Base-by-base conservation (phyloP, 2,888 invertebrate genomes). In the Pterobdella sp. region DNA sequence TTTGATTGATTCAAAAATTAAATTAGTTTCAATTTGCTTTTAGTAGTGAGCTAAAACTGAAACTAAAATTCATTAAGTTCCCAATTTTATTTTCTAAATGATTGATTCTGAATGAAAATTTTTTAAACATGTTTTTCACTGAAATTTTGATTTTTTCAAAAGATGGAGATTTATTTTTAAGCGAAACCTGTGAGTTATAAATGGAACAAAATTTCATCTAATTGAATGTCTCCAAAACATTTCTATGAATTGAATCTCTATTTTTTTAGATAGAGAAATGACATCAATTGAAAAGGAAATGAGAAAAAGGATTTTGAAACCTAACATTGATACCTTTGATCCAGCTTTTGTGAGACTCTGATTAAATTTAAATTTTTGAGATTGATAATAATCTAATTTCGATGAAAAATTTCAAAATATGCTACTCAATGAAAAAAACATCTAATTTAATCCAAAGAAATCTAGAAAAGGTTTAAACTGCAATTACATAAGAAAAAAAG, bases 71-170 rank as follows among this genome's bases (percentile, higher is more conserved):
- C n/a, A n/a, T n/a, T n/a, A n/a, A n/a, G n/a, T n/a, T n/a, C n/a
- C n/a, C n/a, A n/a, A n/a, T n/a, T n/a, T n/a, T n/a, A n/a, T n/a
- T n/a, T n/a, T n/a, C n/a, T n/a, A n/a, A n/a, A n/a, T n/a, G n/a
- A n/a, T n/a, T n/a, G n/a, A n/a, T n/a, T n/a, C n/a, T n/a, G n/a
- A n/a, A n/a, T n/a, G n/a, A n/a, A n/a, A n/a, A n/a, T n/a, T n/a
- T n/a, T n/a, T n/a, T n/a, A n/a, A 26, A n/a, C 60, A 56, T 56
- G 60, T 56, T 26, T n/a, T 56, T 56, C 60, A 56, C 60, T 3
- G 60, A 56, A 56, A 56, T 56, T 26, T 3, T 56, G n/a, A 56
- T 56, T 14, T 56, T 7, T n/a, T 56, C 60, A 7, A 4, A 56
- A n/a, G 60, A 56, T 3, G 60, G 60, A n/a, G 14, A 56, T 26